These are phyloP conservation scores for Propithecus deckenii DNA, from an alignment of 2,797 vertebrate species.

Conservation along the genomic window DNA sequence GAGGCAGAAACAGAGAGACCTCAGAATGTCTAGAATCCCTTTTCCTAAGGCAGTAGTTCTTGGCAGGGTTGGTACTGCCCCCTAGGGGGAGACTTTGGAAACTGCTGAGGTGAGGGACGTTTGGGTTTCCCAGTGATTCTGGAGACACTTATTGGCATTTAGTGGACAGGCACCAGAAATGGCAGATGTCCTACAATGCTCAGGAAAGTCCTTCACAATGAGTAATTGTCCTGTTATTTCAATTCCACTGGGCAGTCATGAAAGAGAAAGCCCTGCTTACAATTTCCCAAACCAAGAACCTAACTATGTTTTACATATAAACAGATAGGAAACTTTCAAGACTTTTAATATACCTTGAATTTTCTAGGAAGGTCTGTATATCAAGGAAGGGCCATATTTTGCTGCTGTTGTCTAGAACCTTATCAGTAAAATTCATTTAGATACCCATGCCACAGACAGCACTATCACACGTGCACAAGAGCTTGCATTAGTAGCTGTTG, in stretches of 20 bases:
- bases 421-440: neutral
- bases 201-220: neutral
- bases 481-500: neutral
- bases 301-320: constrained; percentile 16
- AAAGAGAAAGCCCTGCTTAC: neutral
- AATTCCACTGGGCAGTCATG: neutral
- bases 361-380: neutral
- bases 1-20: neutral
- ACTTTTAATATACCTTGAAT: neutral
- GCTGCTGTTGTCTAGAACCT: neutral
- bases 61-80: constrained; percentile 24
- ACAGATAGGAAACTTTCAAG: neutral
- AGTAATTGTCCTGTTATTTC: neutral
- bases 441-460: neutral
- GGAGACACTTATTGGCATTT: neutral
- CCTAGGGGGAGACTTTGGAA: neutral
- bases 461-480: accelerated
- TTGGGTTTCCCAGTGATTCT: neutral
- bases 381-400: neutral
- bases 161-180: neutral
- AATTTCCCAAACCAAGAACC: neutral
- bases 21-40: neutral
- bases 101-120: neutral
- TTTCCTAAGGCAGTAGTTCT: neutral
- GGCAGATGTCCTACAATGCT: neutral